Evolutionary conservation across 2,113 vertebrate genomes (phyloP).

Genomic region (Menidia beryllina): DNA sequence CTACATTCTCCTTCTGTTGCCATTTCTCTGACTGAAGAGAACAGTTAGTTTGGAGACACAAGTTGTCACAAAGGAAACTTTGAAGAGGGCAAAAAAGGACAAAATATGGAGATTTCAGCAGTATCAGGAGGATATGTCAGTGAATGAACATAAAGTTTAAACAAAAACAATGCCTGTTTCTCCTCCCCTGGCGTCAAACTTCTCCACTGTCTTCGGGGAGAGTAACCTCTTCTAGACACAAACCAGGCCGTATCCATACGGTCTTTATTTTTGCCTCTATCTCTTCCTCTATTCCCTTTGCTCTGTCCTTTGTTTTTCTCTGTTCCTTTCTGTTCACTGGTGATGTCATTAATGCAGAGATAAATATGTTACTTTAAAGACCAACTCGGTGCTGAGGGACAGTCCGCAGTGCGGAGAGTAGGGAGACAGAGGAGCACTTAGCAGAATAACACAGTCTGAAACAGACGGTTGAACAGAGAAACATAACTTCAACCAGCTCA

Average conservation of each 20-base stretch:
- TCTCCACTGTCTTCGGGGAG: constrained; percentile 2
- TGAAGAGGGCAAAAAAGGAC: neutral
- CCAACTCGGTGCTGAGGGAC: constrained; percentile 66
- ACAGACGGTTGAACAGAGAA: constrained; percentile 23
- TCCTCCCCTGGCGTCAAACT: constrained; percentile 8
- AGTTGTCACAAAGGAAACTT: constrained; percentile 1
- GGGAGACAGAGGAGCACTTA: constrained; percentile 34
- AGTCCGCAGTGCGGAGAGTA: constrained; percentile 70
- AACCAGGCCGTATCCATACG: constrained; percentile 25
- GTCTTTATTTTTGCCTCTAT: constrained; percentile 29
- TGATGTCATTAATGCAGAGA: constrained; percentile 78
- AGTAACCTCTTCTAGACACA: constrained; percentile 31
- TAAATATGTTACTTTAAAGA: constrained; percentile 76
- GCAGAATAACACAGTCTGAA: constrained; percentile 40
- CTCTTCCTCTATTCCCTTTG: constrained; percentile 16
- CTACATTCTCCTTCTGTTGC: constrained; percentile 6
- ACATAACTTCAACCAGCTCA: constrained; percentile 40
- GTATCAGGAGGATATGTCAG: neutral
- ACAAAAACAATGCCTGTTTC: neutral
- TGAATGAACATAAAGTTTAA: neutral
- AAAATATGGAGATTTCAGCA: constrained; percentile 11
- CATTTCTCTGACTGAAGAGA: constrained; percentile 2
- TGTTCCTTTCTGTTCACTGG: constrained; percentile 38
- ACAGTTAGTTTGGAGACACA: constrained; percentile 12
- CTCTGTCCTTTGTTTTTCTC: too few species aligned